These are phyloP conservation scores for Lineus longissimus DNA, from an alignment of 1,140 invertebrate species.

Conservation along the genomic window DNA sequence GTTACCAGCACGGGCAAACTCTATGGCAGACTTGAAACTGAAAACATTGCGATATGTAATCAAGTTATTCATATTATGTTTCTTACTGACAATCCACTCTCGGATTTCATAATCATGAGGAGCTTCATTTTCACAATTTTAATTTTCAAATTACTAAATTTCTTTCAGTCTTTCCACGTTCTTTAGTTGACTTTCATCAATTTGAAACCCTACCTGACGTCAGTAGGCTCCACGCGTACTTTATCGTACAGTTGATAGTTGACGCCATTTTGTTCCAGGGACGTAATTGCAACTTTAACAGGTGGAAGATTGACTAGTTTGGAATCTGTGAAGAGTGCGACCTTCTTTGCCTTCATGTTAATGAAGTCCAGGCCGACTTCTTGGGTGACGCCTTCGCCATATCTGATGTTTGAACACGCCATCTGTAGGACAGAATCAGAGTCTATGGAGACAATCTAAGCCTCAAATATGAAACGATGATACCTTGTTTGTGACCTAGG, in stretches of 20 bases:
- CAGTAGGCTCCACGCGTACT: constrained; percentile 81
- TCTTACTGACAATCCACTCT: no score
- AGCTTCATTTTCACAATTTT: neutral
- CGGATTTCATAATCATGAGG: no score
- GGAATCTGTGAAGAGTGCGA: constrained; percentile 78
- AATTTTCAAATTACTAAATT: no score
- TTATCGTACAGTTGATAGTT: constrained; percentile 76
- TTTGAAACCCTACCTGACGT: constrained; percentile 62
- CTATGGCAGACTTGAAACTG: constrained; percentile 73
- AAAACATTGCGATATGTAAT: no score
- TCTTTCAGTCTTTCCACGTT: no score
- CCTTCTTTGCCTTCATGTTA: constrained; percentile 73
- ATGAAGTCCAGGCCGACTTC: constrained; percentile 77
- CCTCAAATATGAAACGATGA: neutral
- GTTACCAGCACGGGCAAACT: constrained; percentile 62
- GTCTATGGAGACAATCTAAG: neutral
- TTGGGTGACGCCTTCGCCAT: constrained; percentile 77
- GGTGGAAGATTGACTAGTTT: constrained; percentile 31
- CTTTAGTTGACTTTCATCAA: neutral
- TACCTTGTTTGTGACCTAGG: no score
- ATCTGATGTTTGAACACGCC: constrained; percentile 79
- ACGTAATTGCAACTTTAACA: constrained; percentile 57
- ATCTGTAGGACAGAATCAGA: constrained; percentile 61
- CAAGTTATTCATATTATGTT: no score
- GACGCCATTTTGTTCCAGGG: constrained; percentile 67